phyloP scores from a whole-genome alignment of 2,888 invertebrate species.

The Pteria penguin region DNA sequence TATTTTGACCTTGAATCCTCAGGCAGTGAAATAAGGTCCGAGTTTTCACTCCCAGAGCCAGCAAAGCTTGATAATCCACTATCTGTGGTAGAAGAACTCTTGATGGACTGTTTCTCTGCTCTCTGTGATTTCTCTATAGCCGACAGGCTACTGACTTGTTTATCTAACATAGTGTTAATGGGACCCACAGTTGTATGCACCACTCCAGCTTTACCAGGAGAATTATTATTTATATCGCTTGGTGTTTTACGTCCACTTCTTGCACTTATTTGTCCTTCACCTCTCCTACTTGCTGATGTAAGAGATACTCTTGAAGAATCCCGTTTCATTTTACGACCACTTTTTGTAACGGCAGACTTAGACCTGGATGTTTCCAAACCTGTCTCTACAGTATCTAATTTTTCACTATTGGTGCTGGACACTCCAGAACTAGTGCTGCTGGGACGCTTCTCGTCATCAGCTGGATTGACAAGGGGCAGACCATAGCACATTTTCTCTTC shows the following conservation, averaged over 20 bases:
- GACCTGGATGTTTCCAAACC: neutral
- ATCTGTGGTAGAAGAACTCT: conserved; percentile 64
- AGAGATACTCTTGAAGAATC: conserved; percentile 7
- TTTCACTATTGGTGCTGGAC: conserved; percentile 56
- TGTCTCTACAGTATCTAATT: conserved; percentile 36
- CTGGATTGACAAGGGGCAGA: conserved; percentile 57
- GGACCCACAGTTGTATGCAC: conserved; percentile 18
- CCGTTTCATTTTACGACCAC: neutral
- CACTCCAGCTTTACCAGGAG: neutral
- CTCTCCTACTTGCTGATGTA: neutral
- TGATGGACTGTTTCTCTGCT: conserved; percentile 56
- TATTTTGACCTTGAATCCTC: conserved; percentile 5
- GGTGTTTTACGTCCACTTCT: conserved; percentile 3
- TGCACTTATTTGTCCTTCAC: neutral
- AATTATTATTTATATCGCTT: conserved; percentile 25
- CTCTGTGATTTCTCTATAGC: conserved; percentile 45
- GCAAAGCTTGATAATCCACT: conserved; percentile 72
- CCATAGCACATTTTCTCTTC: conserved; percentile 63
- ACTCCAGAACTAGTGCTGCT: conserved; percentile 48
- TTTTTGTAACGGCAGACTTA: conserved; percentile 9
- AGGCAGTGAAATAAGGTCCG: conserved; percentile 51
- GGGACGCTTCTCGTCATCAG: conserved; percentile 56
- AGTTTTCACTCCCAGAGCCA: conserved; percentile 59
- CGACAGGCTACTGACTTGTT: conserved; percentile 42
- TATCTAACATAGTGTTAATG: conserved; percentile 23